Conservation (phyloP, 2,888 invertebrate species). For the Anticlea derivata region DNA sequence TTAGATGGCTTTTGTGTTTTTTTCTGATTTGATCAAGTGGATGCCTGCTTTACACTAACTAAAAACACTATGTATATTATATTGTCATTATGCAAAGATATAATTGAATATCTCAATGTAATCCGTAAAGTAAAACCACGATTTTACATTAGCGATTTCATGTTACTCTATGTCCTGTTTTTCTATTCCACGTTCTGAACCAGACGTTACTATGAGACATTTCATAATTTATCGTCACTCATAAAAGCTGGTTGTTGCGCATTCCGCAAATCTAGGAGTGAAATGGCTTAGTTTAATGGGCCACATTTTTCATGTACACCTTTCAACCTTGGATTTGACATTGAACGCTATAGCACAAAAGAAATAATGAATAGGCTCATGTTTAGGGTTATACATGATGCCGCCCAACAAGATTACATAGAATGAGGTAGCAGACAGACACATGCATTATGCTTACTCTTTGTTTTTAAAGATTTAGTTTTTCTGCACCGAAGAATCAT, state of each 20-base stretch:
- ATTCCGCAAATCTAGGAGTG: constrained; percentile 36
- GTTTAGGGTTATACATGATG: constrained; percentile 8
- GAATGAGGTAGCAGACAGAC: constrained; percentile 3
- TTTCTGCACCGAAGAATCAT: too few relatives aligned
- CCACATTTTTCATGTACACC: constrained; percentile 30
- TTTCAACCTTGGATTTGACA: constrained; percentile 26
- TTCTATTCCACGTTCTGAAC: constrained; percentile 11
- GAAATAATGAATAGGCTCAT: constrained; percentile 13
- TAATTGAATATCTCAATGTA: too few relatives aligned
- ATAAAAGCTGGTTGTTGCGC: constrained; percentile 36
- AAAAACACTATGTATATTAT: too few relatives aligned
- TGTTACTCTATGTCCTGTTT: not conserved
- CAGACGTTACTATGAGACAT: constrained; percentile 20
- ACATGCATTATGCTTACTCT: too few relatives aligned
- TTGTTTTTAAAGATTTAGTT: too few relatives aligned
- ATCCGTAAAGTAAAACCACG: too few relatives aligned
- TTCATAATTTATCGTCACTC: constrained; percentile 37
- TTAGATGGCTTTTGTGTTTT: too few relatives aligned
- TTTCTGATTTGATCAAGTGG: too few relatives aligned
- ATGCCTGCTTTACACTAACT: too few relatives aligned
- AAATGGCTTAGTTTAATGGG: constrained; percentile 35
- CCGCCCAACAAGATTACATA: not conserved
- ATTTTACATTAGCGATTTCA: too few relatives aligned
- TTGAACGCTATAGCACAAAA: constrained; percentile 11
- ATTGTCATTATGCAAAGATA: too few relatives aligned